These are phyloP conservation scores for Anodontia alba DNA, from an alignment of 2,888 invertebrate genomes.

Conservation along the genomic window DNA sequence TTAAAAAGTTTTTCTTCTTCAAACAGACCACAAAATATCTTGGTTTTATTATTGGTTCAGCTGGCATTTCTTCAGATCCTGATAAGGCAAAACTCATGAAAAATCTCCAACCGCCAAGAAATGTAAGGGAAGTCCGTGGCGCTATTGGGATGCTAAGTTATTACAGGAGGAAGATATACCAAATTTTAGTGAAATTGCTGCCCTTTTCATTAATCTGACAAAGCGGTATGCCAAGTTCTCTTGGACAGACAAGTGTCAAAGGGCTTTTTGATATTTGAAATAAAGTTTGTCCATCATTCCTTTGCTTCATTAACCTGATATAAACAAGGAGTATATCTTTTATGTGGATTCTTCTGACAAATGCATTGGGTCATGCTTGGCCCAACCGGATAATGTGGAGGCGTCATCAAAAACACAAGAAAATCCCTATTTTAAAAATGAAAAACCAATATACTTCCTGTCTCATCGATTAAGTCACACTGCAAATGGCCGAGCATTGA, in stretches of 20 bases:
- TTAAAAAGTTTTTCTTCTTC: constrained; percentile 42
- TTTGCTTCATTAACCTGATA: constrained; percentile 14
- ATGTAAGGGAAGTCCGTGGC: constrained; percentile 19
- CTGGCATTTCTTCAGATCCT: constrained; percentile 37
- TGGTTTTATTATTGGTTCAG: constrained; percentile 30
- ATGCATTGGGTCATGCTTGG: constrained; percentile 17
- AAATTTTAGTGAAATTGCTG: constrained; percentile 40
- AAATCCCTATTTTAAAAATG: constrained; percentile 1
- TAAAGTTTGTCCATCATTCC: constrained; percentile 8
- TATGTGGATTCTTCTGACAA: constrained; percentile 25
- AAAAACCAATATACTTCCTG: constrained; percentile 13
- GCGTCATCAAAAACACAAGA: neutral
- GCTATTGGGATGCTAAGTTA: constrained; percentile 25
- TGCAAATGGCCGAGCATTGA: constrained; percentile 20
- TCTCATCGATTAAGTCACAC: constrained; percentile 13
- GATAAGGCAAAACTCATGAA: constrained; percentile 36
- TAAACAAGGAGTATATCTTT: neutral
- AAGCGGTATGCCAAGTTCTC: constrained; percentile 20
- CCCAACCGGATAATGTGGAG: neutral
- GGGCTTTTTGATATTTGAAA: constrained; percentile 21
- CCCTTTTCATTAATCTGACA: constrained; percentile 30
- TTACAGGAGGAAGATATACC: constrained; percentile 40
- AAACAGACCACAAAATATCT: constrained; percentile 39
- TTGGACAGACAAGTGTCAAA: constrained; percentile 25
- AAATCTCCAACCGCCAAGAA: constrained; percentile 33